Evolutionary conservation across 1,140 invertebrate species (phyloP), one percentile per base, ranked within the genome.

Genomic region (Macrocentrus cingulum): DNA sequence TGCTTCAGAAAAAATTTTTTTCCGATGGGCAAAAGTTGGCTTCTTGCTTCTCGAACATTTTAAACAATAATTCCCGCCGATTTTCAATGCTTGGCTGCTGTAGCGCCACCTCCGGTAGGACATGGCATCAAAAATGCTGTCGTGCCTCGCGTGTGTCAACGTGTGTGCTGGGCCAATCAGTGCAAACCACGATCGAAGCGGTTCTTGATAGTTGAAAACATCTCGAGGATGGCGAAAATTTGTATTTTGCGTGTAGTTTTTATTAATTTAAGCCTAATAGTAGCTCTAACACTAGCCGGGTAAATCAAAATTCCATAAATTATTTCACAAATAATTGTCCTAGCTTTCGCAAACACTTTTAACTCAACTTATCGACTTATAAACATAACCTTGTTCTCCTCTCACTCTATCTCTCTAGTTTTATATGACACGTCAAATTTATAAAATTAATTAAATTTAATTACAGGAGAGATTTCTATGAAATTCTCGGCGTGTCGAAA

Each of bases 391-490:
- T 39, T 13, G 15, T n/a, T 39, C 13, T 8, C 8, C 20, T 39
- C 46, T 39, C 36, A 39, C 4, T 11, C 3, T 8, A 39, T n/a
- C 36, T 13, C 36, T 3, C 8, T 13, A 15, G 15, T n/a, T 39
- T 34, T 34, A 11, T 34, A 11, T 6, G 29, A 34, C 11, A 34
- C 29, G 29, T n/a, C n/a, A n/a, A 25, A 29, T 49, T 53, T 34
- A 13, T 39, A 8, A 20, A 9, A 34, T 52, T 6, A 18, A 45
- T 16, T 23, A 11, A 20, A 18, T 39, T 0, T 22, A 57, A 15
- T 48, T 13, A 60, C 75, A 82, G 91, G 55, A 82, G 96, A 72
- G 96, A 99, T 79, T 99, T 98, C 81, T 99, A 99, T 81, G 84
- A 87, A 68, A 99, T 99, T 72, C 83, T 99, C 29, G 89, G 91